Conservation (phyloP, 2,797 vertebrate genomes). For the Diplodus sargus region DNA sequence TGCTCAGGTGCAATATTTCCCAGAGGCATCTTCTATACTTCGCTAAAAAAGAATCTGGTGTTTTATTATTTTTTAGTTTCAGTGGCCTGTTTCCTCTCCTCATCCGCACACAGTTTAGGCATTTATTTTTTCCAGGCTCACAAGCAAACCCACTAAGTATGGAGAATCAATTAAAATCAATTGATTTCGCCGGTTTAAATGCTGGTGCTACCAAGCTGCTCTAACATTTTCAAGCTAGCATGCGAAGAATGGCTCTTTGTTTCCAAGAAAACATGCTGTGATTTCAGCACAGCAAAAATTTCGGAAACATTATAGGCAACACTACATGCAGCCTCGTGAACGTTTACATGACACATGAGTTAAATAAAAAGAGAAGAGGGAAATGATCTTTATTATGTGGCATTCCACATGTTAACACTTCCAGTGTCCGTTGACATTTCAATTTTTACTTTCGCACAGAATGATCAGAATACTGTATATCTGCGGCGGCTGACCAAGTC, state of each 20-base stretch:
- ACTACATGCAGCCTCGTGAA: no score
- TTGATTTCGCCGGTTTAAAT: neutral
- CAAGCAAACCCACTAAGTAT: neutral
- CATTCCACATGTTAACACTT: neutral
- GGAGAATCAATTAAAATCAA: no score
- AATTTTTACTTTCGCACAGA: neutral
- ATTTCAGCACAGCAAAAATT: neutral
- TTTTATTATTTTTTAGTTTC: neutral
- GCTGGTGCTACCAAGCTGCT: no score
- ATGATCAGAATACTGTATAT: neutral
- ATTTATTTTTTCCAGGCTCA: neutral
- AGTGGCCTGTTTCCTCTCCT: neutral
- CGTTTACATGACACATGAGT: neutral
- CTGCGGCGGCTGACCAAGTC: neutral
- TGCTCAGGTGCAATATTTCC: constrained; percentile 15
- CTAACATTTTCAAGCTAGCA: no score
- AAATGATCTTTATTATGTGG: neutral
- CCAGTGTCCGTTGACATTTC: no score
- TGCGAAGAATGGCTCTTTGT: no score
- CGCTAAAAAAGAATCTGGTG: neutral
- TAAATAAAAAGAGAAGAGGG: constrained; percentile 11
- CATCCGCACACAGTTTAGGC: neutral
- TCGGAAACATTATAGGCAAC: neutral
- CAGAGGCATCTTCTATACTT: constrained; percentile 16
- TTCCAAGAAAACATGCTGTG: neutral